Evolutionary conservation across 2,888 invertebrate genomes (phyloP).

Genomic region (Argyresthia albistria): DNA sequence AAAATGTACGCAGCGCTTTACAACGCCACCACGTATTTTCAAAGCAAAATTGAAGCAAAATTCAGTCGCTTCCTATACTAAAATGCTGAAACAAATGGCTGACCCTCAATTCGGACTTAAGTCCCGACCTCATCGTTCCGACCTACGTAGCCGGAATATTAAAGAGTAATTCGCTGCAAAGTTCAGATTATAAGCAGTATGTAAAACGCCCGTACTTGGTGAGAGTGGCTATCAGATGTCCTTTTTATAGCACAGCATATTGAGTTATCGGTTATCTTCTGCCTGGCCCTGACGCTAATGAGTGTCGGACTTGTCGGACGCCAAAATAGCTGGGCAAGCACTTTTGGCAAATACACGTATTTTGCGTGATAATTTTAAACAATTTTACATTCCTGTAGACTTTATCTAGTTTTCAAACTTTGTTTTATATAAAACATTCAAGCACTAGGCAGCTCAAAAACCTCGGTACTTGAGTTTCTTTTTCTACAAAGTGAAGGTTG

Average conservation of each 20-base stretch:
- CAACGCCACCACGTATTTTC: not conserved
- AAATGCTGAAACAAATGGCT: constrained; percentile 25
- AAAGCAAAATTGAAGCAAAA: not conserved
- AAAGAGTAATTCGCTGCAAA: constrained; percentile 12
- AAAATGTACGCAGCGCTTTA: not conserved
- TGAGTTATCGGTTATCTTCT: constrained; percentile 35
- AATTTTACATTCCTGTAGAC: too few relatives aligned
- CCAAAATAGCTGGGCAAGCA: constrained; percentile 11
- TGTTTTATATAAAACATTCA: too few relatives aligned
- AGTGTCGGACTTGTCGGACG: constrained; percentile 17
- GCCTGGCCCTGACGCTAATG: constrained; percentile 51
- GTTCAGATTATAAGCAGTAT: constrained; percentile 12
- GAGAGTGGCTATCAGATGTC: constrained; percentile 28
- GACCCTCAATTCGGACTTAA: constrained; percentile 22
- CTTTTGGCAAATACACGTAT: too few relatives aligned
- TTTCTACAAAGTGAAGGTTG: too few relatives aligned
- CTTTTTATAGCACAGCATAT: constrained; percentile 30
- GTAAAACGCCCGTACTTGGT: constrained; percentile 38
- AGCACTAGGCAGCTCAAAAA: too few relatives aligned
- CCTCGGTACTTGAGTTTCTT: too few relatives aligned
- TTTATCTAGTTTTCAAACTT: too few relatives aligned
- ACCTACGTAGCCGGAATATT: constrained; percentile 28
- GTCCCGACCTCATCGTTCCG: constrained; percentile 27
- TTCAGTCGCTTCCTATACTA: constrained; percentile 5
- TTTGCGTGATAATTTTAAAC: too few relatives aligned